Evolutionary conservation across 1,140 invertebrate genomes (phyloP).

Genomic region (Chymomyza costata): DNA sequence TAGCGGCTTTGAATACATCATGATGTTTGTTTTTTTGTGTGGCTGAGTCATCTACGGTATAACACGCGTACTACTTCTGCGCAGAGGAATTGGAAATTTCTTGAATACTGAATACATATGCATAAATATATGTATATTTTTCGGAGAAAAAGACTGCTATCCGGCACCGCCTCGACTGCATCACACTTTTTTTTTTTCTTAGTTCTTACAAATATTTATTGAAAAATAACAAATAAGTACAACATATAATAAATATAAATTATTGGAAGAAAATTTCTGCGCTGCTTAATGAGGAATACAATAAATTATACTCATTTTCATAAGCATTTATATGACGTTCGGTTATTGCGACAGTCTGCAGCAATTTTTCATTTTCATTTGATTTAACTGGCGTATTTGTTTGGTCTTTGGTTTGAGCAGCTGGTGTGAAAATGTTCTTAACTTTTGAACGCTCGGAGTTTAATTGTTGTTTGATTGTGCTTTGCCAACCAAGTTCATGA

Average conservation of each 20-base stretch:
- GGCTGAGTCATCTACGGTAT: too few species aligned
- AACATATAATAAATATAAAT: slow-evolving; percentile 14
- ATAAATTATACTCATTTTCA: slow-evolving; percentile 91
- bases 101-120: too few species aligned
- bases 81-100: too few species aligned
- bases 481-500: slow-evolving; percentile 97
- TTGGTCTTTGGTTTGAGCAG: slow-evolving; percentile 64
- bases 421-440: slow-evolving; percentile 73
- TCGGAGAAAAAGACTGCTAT: too few species aligned
- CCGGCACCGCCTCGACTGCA: slow-evolving; percentile 8
- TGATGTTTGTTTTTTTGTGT: too few species aligned
- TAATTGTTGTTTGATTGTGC: slow-evolving; percentile 88
- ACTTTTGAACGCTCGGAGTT: slow-evolving; percentile 79
- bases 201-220: background rate
- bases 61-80: too few species aligned
- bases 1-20: too few species aligned
- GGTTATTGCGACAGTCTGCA: slow-evolving; percentile 95
- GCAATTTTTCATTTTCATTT: slow-evolving; percentile 87
- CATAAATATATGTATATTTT: too few species aligned
- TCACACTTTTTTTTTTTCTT: background rate
- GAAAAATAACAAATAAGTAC: background rate
- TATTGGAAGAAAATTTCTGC: slow-evolving; percentile 93
- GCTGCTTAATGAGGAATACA: slow-evolving; percentile 94
- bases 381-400: slow-evolving; percentile 46
- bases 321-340: slow-evolving; percentile 86